These are phyloP conservation scores for Halesus radiatus DNA, from an alignment of 1,140 invertebrate species.

Conservation along the genomic window DNA sequence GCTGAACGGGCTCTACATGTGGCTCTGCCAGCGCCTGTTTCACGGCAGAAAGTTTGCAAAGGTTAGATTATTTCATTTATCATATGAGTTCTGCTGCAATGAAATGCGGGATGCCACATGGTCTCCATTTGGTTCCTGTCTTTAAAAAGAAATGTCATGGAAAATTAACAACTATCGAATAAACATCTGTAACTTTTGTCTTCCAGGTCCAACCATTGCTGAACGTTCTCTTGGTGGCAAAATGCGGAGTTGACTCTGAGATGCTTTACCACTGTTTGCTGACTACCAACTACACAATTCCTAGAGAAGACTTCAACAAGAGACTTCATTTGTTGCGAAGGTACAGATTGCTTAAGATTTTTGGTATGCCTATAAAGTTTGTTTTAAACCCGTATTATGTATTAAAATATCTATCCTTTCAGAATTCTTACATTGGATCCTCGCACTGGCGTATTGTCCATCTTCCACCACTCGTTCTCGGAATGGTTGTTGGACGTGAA, in stretches of 20 bases:
- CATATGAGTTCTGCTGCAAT: no score
- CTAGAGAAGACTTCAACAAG: conserved; percentile 87
- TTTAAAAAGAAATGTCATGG: no score
- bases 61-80: conserved; percentile 65
- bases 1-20: conserved; percentile 93
- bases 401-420: conserved; percentile 55
- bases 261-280: conserved; percentile 86
- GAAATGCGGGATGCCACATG: no score
- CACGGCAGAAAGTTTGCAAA: conserved; percentile 90
- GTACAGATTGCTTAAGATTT: conserved; percentile 61
- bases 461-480: conserved; percentile 93
- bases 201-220: conserved; percentile 78
- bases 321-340: conserved; percentile 84
- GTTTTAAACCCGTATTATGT: no score
- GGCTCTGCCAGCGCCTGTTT: conserved; percentile 94
- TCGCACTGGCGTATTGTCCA: conserved; percentile 75
- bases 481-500: conserved; percentile 97
- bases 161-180: no score
- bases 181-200: background rate
- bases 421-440: conserved; percentile 71
- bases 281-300: conserved; percentile 85
- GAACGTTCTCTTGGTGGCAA: conserved; percentile 89
- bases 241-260: conserved; percentile 85
- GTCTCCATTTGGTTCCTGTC: no score
- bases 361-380: no score